Evolutionary conservation across 2,888 invertebrate genomes (phyloP).

Genomic region (Flexamia atlantica): DNA sequence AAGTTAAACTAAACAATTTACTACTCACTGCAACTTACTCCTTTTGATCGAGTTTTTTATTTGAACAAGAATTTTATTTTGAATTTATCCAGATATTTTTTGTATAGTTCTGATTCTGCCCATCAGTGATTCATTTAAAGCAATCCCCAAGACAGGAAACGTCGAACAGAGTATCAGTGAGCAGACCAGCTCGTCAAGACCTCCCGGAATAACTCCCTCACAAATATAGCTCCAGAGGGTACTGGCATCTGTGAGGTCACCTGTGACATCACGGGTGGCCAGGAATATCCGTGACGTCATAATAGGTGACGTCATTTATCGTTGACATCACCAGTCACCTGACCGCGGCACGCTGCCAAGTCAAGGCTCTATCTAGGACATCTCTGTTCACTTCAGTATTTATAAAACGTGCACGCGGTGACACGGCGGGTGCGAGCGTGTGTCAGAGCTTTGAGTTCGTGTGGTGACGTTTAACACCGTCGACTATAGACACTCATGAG

Average conservation of each 20-base stretch:
- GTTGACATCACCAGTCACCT: conserved; percentile 43
- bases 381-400: conserved; percentile 6
- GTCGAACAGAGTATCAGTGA: background rate
- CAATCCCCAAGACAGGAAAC: background rate
- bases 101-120: too few species aligned
- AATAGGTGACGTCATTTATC: background rate
- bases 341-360: background rate
- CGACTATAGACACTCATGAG: too few species aligned
- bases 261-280: background rate
- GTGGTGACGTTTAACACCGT: too few species aligned
- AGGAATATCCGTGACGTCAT: conserved; percentile 11
- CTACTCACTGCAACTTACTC: too few species aligned
- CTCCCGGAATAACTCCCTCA: conserved; percentile 12
- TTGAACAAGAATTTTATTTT: too few species aligned
- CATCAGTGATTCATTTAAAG: too few species aligned
- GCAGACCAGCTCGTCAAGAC: background rate
- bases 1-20: too few species aligned
- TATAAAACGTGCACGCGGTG: background rate
- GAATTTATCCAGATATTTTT: too few species aligned
- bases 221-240: conserved; percentile 34
- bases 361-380: background rate
- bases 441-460: too few species aligned
- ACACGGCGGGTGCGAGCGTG: background rate
- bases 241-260: conserved; percentile 28
- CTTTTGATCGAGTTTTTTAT: too few species aligned